Evolutionary conservation across 2,888 invertebrate species (phyloP).

Genomic region (Lycocerus yunnanus): DNA sequence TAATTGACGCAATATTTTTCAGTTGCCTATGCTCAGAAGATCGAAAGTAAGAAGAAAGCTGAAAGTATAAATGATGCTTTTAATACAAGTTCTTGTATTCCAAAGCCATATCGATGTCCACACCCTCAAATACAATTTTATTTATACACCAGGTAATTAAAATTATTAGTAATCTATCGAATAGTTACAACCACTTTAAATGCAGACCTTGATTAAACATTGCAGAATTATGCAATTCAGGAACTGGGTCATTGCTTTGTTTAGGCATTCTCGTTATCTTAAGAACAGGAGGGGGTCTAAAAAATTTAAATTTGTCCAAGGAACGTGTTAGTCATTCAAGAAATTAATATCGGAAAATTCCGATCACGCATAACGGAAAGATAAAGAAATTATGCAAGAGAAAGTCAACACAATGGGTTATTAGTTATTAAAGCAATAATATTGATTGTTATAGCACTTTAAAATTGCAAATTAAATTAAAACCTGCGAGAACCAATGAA

Average conservation of each 20-base stretch:
- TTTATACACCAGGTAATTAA: conserved; percentile 74
- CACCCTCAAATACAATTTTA: conserved; percentile 83
- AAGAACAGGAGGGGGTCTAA: not conserved
- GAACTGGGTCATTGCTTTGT: not conserved
- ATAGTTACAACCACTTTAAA: not conserved
- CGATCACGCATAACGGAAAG: not conserved
- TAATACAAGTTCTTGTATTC: conserved; percentile 80
- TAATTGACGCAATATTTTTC: conserved; percentile 5
- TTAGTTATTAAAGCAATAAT: not conserved
- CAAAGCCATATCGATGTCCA: conserved; percentile 79
- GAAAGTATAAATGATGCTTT: conserved; percentile 70
- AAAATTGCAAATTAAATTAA: no score
- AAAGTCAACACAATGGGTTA: not conserved
- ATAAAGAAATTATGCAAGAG: not conserved
- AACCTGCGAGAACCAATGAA: no score
- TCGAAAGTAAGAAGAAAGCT: conserved; percentile 56
- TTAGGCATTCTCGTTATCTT: no score
- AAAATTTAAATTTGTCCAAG: not conserved
- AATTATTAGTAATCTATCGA: not conserved
- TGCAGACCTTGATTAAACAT: not conserved
- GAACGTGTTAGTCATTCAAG: not conserved
- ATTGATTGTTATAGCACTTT: no score
- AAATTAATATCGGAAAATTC: not conserved
- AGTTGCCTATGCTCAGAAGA: conserved; percentile 21
- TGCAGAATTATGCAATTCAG: not conserved